Evolutionary conservation across 53 echinoderm and acorn worm genomes (phyloP), one percentile per base, ranked within the genome.

Genomic region (Patiria pectinifera): DNA sequence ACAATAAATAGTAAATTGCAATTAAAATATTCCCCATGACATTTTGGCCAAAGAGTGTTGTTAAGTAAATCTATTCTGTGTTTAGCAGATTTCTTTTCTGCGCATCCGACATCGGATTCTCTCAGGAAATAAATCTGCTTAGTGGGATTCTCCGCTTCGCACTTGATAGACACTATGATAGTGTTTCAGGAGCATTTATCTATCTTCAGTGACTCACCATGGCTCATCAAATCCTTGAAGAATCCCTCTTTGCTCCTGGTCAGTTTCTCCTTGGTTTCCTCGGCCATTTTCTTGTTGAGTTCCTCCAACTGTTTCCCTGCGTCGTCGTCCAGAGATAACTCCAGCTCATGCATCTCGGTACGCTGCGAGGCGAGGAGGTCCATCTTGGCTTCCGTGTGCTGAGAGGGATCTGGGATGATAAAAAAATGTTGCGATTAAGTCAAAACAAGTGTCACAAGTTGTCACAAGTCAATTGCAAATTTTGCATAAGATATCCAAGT

Each of bases 321-420:
- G 15, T 98, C 99, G 4, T 97, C 92, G 85, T 98, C 99, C 4
- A 95, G 24, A 43, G 94, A 87, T 24, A 82, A 91, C 71, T 95
- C 95, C 45, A 96, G 78, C 43, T 95, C 97, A 11, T 94, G 89
- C 85, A 94, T 82, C 82, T 96, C 92, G 1, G 80, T 84, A 3
- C 92, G 93, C n/a, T 98, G 96, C 7, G 84, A 76, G 7, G 95
- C 81, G 49, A 93, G 72, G 45, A 98, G 82, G 45, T 83, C 83
- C 78, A 87, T 44, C 63, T 94, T 95, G 61, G 95, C 93, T 18
- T 97, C 96, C 63, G 95, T 85, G 92, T 96, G 97, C 16, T 95
- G 97, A 13, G 90, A 62, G 15, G 90, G 90, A 60, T 90, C 90
- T 90, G 90, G 14, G 3, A 59, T 59, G 69, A 66, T 26, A 43